Percentiles rank a stretch among this genome's conserved stretches.
These are phyloP conservation scores for Ptychadena robeensis DNA, from an alignment of 2,797 vertebrate genomes.

Conservation along the genomic window DNA sequence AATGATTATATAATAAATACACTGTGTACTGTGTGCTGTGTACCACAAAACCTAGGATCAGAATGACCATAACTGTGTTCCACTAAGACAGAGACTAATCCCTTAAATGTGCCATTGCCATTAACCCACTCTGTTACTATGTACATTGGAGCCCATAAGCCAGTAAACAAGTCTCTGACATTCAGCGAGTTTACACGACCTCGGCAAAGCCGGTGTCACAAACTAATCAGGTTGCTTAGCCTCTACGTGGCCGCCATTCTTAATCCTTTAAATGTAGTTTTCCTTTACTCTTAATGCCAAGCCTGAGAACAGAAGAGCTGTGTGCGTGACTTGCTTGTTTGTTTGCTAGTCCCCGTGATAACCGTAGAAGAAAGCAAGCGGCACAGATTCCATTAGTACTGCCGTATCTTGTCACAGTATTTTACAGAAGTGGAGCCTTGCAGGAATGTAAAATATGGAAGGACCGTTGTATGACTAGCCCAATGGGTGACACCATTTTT, in stretches of 20 bases:
- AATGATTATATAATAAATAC: background rate
- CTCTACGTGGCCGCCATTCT: background rate
- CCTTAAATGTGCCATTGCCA: constrained; percentile 29
- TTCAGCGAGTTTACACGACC: background rate
- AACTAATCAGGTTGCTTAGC: background rate
- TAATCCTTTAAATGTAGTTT: background rate
- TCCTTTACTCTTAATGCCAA: background rate
- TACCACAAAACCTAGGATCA: constrained; percentile 2
- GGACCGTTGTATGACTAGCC: no score
- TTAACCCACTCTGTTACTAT: constrained; percentile 31
- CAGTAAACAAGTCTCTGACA: constrained; percentile 21
- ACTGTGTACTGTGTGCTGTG: background rate
- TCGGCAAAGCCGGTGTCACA: background rate
- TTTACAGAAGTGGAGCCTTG: no score
- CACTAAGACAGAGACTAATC: background rate
- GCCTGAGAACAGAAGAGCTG: background rate
- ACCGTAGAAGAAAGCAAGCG: background rate
- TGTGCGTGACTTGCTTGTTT: background rate
- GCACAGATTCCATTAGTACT: background rate
- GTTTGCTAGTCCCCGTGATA: background rate
- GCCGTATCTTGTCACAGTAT: background rate
- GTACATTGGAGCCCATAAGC: constrained; percentile 15
- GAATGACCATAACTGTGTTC: background rate
- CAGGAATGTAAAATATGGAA: no score
- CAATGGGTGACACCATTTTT: no score